Evolutionary conservation across 1,140 invertebrate species (phyloP), one percentile per base, ranked within the genome.

Genomic region (Vanessa tameamea): DNA sequence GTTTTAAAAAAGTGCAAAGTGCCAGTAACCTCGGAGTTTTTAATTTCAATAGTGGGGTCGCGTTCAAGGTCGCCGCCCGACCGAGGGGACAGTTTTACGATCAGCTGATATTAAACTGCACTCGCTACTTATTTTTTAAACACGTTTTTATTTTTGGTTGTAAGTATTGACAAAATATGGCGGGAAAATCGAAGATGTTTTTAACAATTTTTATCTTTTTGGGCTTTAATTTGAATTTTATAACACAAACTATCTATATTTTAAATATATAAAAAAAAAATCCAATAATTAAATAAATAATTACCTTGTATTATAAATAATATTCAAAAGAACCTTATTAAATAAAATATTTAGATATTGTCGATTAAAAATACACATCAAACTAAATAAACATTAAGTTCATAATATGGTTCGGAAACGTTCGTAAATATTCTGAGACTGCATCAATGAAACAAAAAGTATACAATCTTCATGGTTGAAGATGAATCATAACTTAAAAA

Each of bases 11-110:
- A 89, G 87, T 90, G 84, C 86, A 90, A 84, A 90, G 89, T 87
- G 88, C 90, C 89, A 92, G 89, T 92, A 87, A 92, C 90, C 89
- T 83, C 88, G 79, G 87, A 85, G 85, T 85, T 92, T 87, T 90
- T 91, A 90, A 90, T 92, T 92, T 92, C 89, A 91, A 90, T 92
- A 92, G 90, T 92, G 90, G 90, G 90, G 90, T 90, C 88, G 87
- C 79, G 79, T 75, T 81, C 85, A 86, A 86, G 85, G 86, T 82
- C 84, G 77, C 72, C 78, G 72, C 81, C 57, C 57, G 57, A 61
- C 57, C 77, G 81, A 83, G 85, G 87, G 85, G 86, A 86, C 82
- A 84, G 78, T 82, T 87, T 86, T 84, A 84, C 81, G 85, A 89
- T 87, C 87, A 87, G 84, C 87, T 89, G 87, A 79, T 79, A 72